Evolutionary conservation across 2,888 invertebrate species (phyloP), one percentile per base, ranked within the genome.

Genomic region (Lepidochitona cinerea): DNA sequence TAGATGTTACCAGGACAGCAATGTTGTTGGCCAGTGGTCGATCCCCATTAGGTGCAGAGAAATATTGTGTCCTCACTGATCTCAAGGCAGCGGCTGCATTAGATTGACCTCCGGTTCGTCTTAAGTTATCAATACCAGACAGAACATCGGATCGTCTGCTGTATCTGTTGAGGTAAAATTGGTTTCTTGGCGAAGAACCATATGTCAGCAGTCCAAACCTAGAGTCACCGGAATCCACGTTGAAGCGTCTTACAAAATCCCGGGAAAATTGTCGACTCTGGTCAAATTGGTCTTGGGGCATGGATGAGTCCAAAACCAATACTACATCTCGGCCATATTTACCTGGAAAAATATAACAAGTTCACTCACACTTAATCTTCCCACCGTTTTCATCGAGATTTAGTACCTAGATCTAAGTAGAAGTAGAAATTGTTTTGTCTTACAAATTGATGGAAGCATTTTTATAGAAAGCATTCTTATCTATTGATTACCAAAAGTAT

Each of bases 231-330:
- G 80, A 75, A 68, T 84, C 83, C 18, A 87, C 82, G 68, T 78
- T 81, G 49, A 87, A 76, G 52, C 83, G 76, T 6, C 77, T 73
- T 29, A 81, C 78, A 3, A 84, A 72, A 35, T 65, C 68, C 35
- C 78, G 73, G 2, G 81, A 80, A 49, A 82, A 83, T 6, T 73
- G 71, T 26, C 73, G 78, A 81, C 83, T 82, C 82, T 82, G 83
- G 7, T 78, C 68, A 74, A 82, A 85, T 14, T 72, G 74, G 14
- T 76, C 73, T 54, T 79, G 75, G 32, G 81, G 77, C 23, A 84
- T 83, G 12, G 83, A 78, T n/a, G 83, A 68, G 73, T 85, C 85
- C 74, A 85, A 70, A 75, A 85, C 78, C 68, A 85, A 79, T 67
- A 81, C 75, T 7, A 85, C 52, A 70, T 85, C 84, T 36, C 66